Evolutionary conservation across 2,888 invertebrate genomes (phyloP), one percentile per base, ranked within the genome.

Genomic region (Sicus ferrugineus): DNA sequence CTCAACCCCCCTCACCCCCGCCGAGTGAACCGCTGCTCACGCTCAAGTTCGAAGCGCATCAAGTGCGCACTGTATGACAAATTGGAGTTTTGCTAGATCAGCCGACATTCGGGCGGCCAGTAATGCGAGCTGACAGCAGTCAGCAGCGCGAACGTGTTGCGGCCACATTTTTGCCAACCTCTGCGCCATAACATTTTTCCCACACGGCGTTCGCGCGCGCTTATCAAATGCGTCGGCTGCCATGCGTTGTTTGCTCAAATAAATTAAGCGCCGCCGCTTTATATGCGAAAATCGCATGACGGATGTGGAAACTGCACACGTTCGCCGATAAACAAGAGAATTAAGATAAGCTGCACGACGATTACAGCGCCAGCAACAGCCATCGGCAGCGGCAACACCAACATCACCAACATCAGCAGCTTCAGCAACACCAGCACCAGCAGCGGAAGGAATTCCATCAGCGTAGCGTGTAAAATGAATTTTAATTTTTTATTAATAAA

Each of bases 281-380:
- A 50, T 50, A 64, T 64, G 50, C 31, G 64, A 64, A 64, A 64
- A 64, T 64, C 30, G 50, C 64, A 64, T 64, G 64, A 7, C 30
- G n/a, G 63, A 64, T 19, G 21, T 19, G 21, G 21, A 34, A 30
- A 31, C 2, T 58, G 30, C 58, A 14, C 26, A 21, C 46, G 26
- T 11, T 42, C 62, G n/a, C 6, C 46, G 50, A 64, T 50, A 64
- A 52, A 38, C 23, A 31, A 50, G n/a, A 31, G 19, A 52, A 65
- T 54, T 38, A 54, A 34, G 54, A 54, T 65, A 54, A 50, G 64
- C 6, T 50, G 48, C n/a, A 63, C 2, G 19, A 30, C 26, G 28
- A 63, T 63, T 63, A 34, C 16, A 31, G 23, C 52, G 28, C 3
- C 52, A 52, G 21, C 16, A 50, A 52, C 31, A 26, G 5, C n/a